phyloP scores from a whole-genome alignment of 1,140 invertebrate genomes.

The Goniozus legneri region DNA sequence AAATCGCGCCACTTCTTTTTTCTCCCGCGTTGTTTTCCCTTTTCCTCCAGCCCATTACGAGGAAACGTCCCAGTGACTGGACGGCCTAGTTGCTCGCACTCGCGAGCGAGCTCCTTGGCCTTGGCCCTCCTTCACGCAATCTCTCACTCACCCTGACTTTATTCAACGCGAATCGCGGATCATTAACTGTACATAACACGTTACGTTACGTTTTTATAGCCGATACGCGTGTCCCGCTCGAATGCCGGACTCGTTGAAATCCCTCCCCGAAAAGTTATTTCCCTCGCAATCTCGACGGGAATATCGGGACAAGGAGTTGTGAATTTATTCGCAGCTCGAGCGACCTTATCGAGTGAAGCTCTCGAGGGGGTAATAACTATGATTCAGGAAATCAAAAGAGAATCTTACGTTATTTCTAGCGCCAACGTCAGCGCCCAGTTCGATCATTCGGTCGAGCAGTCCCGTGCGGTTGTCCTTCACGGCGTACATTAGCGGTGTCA shows the following conservation, averaged over 20 bases:
- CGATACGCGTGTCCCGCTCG: too few species aligned
- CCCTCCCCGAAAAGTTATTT: too few species aligned
- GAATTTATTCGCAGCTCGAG: too few species aligned
- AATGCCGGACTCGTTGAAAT: too few species aligned
- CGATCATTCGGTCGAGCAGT: conserved; percentile 85
- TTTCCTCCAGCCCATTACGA: too few species aligned
- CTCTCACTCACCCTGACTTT: conserved; percentile 26
- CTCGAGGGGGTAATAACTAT: too few species aligned
- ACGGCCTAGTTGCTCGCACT: conserved; percentile 33
- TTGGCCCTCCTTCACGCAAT: conserved; percentile 53
- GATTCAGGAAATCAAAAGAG: too few species aligned
- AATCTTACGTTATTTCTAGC: conserved; percentile 83
- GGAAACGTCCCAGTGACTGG: conserved; percentile 29
- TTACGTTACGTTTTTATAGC: too few species aligned
- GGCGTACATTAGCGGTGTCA: conserved; percentile 92
- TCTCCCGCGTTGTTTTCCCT: too few species aligned
- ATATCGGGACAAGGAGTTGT: too few species aligned
- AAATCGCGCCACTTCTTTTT: conserved; percentile 32
- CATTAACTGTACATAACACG: conserved; percentile 39
- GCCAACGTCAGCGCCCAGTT: conserved; percentile 87
- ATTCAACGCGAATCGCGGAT: conserved; percentile 39
- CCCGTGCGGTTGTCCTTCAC: conserved; percentile 90
- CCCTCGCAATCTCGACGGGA: too few species aligned
- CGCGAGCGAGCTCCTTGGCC: conserved; percentile 40
- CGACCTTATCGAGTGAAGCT: too few species aligned